Base-by-base conservation (phyloP, 1,140 invertebrate genomes). In the Danaus plexippus region DNA sequence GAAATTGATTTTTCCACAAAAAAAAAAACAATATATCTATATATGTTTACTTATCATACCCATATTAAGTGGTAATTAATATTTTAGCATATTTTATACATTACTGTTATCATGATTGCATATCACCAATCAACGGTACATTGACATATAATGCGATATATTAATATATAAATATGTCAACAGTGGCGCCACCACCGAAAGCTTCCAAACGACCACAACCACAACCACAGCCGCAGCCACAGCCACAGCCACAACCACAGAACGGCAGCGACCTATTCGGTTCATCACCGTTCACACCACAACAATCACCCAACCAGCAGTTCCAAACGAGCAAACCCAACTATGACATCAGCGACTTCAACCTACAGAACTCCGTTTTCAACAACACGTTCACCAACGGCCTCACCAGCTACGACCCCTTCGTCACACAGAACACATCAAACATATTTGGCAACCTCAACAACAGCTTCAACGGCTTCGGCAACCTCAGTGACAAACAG, bases 111-210 rank as follows among this genome's bases (percentile, higher is more conserved):
- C 15, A 15, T 15, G 15, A 15, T 15, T 15, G n/a, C n/a, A 15
- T 15, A 15, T 15, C 15, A 15, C 1, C 15, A 15, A 15, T 3
- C 15, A 15, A 15, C 15, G 3, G 15, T 3, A 15, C 15, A 15
- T 2, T 32, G 5, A 32, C 7, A 22, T 22, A 6, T 22, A 22
- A 22, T 32, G 7, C 5, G 0, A 32, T 3, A 32, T 32, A 3
- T 8, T 3, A 32, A 3, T 32, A 32, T 56, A 43, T 7, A 44
- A 44, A 12, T 61, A 64, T 52, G 10, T 65, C 88, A 89, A 6
- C 75, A 94, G 93, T 94, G 88, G 93, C 93, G 9, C 94, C 94
- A 63, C 94, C 94, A 61, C 92, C 93, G 58, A 94, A 94, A 81
- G 89, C 92, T 9, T 90, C 91, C 5, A 90, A 90, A 77, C 88